Evolutionary conservation across 2,113 vertebrate species (phyloP), one percentile per base, ranked within the genome.

Genomic region (Entomyzon cyanotis): DNA sequence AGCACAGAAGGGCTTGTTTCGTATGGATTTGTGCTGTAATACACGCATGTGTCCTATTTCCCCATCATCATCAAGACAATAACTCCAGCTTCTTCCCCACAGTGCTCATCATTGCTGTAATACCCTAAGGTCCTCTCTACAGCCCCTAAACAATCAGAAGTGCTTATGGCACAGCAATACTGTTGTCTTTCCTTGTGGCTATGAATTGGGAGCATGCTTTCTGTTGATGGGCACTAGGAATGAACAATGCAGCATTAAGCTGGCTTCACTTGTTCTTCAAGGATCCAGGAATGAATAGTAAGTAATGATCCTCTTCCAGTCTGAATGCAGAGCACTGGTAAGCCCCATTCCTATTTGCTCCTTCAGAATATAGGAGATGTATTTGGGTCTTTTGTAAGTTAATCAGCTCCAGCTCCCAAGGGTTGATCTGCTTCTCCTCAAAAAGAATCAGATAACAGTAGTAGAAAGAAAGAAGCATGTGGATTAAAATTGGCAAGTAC

Each of bases 231-330:
- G 74, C 89, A 25, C 91, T 94, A 95, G 78, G 73, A 96, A 91
- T 82, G 87, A 96, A 95, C 93, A 95, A 93, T 89, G 62, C 74
- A 85, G 77, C 84, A 73, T 91, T 96, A 95, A 95, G 91, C 53
- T 95, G 89, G 87, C 84, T 92, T 94, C 93, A 73, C 84, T 95
- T 94, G 95, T 94, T 94, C 93, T 92, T 94, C 84, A 91, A 95
- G 89, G 94, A 93, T 87, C 78, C 81, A 91, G 87, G 84, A 87
- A 95, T 94, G 95, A 93, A 94, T 95, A 96, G 87, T 76, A 87
- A 96, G 91, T 94, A 97, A 95, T 85, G 93, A 78, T 94, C 89
- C 69, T 84, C 70, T 93, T 89, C 84, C 84, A 92, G 77, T 56
- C 77, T 95, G 69, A 92, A 94, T 89, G 69, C 37, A 30, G 30